phyloP scores from a whole-genome alignment of 2,113 vertebrate genomes.

The Quiscalus mexicanus region DNA sequence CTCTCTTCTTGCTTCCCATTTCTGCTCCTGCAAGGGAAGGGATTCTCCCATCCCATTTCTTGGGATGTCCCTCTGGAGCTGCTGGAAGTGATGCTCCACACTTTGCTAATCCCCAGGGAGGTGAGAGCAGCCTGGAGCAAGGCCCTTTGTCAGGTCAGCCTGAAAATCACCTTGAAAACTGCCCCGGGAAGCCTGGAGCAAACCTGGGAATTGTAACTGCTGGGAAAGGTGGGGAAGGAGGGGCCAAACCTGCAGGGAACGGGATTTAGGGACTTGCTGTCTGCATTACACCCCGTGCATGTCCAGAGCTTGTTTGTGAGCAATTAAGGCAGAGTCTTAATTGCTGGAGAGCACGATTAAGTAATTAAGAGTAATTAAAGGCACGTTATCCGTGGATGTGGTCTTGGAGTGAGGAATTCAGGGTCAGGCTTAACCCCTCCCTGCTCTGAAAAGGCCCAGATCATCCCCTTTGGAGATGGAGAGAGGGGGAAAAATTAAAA shows the following conservation, averaged over 20 bases:
- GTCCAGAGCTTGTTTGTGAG: background rate
- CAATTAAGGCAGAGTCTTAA: background rate
- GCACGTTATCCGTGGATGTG: background rate
- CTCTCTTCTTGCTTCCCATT: background rate
- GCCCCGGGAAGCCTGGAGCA: background rate
- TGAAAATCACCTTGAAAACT: background rate
- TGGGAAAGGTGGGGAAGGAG: background rate
- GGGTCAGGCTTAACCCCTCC: background rate
- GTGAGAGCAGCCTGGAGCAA: background rate
- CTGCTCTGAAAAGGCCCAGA: background rate
- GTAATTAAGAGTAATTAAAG: conserved; percentile 27
- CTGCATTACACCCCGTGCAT: background rate
- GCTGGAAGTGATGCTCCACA: background rate
- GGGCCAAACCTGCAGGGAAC: background rate
- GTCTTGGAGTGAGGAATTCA: background rate
- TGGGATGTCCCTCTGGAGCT: background rate
- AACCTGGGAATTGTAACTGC: background rate
- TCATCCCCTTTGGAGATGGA: background rate
- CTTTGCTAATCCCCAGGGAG: background rate
- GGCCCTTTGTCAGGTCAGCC: background rate
- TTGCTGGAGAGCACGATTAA: background rate
- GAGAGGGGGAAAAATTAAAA: fast-evolving
- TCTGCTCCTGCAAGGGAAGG: background rate
- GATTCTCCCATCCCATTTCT: background rate
- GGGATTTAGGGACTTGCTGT: background rate